Conservation (phyloP, 2,888 invertebrate genomes). For the Enchytraeus crypticus region DNA sequence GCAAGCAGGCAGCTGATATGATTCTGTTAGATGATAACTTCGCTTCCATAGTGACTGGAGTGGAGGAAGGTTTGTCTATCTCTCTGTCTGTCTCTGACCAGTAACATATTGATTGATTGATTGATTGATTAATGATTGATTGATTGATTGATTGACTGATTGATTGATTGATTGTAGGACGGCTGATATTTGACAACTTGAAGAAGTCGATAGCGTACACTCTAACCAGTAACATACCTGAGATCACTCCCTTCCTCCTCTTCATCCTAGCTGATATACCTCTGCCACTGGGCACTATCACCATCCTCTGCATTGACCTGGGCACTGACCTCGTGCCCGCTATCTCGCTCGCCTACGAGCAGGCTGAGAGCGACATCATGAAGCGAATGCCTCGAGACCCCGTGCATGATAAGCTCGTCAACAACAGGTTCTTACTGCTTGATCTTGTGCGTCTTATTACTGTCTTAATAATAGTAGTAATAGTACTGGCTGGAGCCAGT, state of each 20-base stretch:
- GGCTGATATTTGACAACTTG: constrained; percentile 4
- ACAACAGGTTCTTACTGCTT: too few relatives aligned
- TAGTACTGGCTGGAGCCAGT: too few relatives aligned
- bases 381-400: background rate
- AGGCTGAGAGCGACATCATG: constrained; percentile 3
- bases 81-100: too few relatives aligned
- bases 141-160: too few relatives aligned
- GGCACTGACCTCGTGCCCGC: constrained; percentile 73
- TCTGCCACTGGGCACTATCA: constrained; percentile 3
- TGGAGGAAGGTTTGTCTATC: constrained; percentile 36
- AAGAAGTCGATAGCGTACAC: constrained; percentile 7
- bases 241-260: constrained; percentile 2
- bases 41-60: constrained; percentile 34
- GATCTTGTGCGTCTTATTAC: too few relatives aligned
- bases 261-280: constrained; percentile 1
- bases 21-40: constrained; percentile 34
- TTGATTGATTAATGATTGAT: too few relatives aligned
- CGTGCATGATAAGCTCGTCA: background rate
- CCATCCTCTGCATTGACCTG: constrained; percentile 5
- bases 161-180: background rate
- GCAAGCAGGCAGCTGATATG: constrained; percentile 34
- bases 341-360: constrained; percentile 1
- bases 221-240: background rate
- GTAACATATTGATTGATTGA: too few relatives aligned
- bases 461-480: too few relatives aligned